Base-by-base conservation (phyloP, 2,888 invertebrate species). In the Mechanitis messenoides region DNA sequence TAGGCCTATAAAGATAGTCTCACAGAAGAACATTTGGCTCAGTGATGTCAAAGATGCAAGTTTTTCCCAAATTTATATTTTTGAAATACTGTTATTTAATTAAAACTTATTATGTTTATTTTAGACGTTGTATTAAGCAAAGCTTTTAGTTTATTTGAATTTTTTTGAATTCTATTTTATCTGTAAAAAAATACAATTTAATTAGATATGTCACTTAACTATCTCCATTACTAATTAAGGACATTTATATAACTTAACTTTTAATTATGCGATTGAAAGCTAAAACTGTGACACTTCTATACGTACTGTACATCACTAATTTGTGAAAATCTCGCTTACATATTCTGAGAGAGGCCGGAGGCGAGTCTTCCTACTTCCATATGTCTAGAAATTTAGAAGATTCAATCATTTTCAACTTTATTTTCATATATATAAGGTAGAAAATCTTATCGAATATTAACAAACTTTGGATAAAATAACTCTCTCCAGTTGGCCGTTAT, bases 301-400 rank as follows among this genome's bases (percentile, higher is more conserved):
- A 65, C 61, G 61, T 64, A 59, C 55, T 46, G 54, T 61, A 50
- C 60, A 63, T 67, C 59, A 60, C 61, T 64, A 54, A 63, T 64
- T 68, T 67, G 65, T 64, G 73, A 76, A 76, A 79, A 74, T 74
- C 76, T 76, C 76, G 66, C 66, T 76, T 82, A 77, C 63, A 73
- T 69, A 84, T 84, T 80, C 83, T 73, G 68, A 64, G 65, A 64
- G 72, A 74, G 74, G 72, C 73, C 70, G 72, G 73, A 74, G 74
- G 71, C 72, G 71, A 73, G 69, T 72, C 50, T 50, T 50, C 75
- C 50, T 50, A 50, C 31, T 50, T 75, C 71, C 73, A 69, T 70
- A 70, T 73, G 72, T 72, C 73, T 76, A 76, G 75, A 76, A 67
- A 65, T 56, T 59, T 59, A 56, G 53, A 33, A 42, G 33, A 35